Evolutionary conservation across 2,888 invertebrate species (phyloP), one percentile per base, ranked within the genome.

Genomic region (Neria commutata): DNA sequence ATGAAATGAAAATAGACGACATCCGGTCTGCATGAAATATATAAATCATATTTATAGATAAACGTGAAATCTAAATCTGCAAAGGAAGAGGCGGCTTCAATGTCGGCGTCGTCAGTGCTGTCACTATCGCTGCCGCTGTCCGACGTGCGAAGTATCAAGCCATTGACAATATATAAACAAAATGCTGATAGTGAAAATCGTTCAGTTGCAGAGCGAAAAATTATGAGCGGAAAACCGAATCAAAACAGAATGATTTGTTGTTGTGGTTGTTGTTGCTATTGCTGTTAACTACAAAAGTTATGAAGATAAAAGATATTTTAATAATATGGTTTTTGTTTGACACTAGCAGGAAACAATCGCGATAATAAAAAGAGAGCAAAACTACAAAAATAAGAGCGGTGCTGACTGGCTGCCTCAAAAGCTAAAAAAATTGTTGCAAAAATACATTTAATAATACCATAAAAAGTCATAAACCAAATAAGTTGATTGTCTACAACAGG

Each of bases 1-100:
- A n/a, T n/a, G n/a, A n/a, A 67, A 63, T 69, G 72, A 74, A 76
- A 76, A 73, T 76, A 75, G 76, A 76, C 76, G 66, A 74, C 77
- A 77, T 76, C 77, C 75, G 75, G 75, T 74, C 70, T 76, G 69
- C 61, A 65, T 56, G 62, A 66, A 68, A 69, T 60, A 67, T 72
- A 74, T 68, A 73, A 73, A 71, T 72, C 70, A 73, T 73, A 71
- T 70, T 72, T 68, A 71, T 74, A 68, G 70, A 67, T 72, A 71
- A 70, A 69, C 64, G 67, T 61, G 65, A 63, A 66, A n/a, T n/a
- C n/a, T n/a, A n/a, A n/a, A n/a, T n/a, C n/a, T n/a, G n/a, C n/a
- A n/a, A n/a, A n/a, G n/a, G n/a, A n/a, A n/a, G n/a, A n/a, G n/a
- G n/a, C n/a, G n/a, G n/a, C n/a, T n/a, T n/a, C n/a, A n/a, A n/a